A percentile compares a stretch with the other conserved stretches of the same genome.
Evolutionary conservation across 2,113 vertebrate genomes (phyloP).

Genomic region (Zingel zingel): DNA sequence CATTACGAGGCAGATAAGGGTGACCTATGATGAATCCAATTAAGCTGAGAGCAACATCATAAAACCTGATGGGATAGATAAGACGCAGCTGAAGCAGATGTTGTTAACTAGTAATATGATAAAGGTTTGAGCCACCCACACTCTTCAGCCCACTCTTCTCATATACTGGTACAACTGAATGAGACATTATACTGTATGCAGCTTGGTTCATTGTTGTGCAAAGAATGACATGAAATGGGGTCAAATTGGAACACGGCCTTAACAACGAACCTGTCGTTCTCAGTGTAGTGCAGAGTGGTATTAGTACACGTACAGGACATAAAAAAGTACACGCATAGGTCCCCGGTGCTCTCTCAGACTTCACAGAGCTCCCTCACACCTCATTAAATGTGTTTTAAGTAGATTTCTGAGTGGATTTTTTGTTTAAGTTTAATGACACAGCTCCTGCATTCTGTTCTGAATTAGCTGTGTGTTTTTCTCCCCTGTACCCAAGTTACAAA

Average conservation of each 20-base stretch:
- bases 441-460: conserved; percentile 44
- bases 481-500: conserved; percentile 33
- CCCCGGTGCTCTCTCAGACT: conserved; percentile 31
- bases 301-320: conserved; percentile 46
- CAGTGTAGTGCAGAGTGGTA: conserved; percentile 24
- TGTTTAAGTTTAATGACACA: conserved; percentile 52
- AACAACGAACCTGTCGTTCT: conserved; percentile 16
- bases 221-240: conserved; percentile 34
- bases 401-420: conserved; percentile 59
- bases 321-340: conserved; percentile 39
- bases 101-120: conserved; percentile 21
- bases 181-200: not conserved
- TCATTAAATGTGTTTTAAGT: conserved; percentile 66
- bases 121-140: not conserved
- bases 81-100: conserved; percentile 18
- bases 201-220: conserved; percentile 8
- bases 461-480: conserved; percentile 30
- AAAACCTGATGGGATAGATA: conserved; percentile 53
- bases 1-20: conserved; percentile 30
- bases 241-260: conserved; percentile 30
- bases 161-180: not conserved
- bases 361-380: conserved; percentile 52
- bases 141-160: not conserved
- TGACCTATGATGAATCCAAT: conserved; percentile 46
- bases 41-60: conserved; percentile 34